Evolutionary conservation across 2,113 vertebrate genomes (phyloP), one percentile per base, ranked within the genome.

Genomic region (Epinephelus cyanopodus): DNA sequence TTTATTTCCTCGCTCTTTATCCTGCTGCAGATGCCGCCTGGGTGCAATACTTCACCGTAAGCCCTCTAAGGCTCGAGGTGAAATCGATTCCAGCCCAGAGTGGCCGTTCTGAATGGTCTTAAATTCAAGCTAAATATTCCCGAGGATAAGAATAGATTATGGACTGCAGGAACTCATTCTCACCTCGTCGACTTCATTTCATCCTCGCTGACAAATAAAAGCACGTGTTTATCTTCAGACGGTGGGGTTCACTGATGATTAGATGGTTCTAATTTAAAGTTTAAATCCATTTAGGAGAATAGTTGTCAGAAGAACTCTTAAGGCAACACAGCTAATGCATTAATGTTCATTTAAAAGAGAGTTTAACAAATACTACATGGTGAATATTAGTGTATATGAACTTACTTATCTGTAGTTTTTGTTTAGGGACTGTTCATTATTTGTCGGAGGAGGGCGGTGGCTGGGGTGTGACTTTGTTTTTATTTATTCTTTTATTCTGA

Each of bases 1-100:
- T 92, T 87, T 87, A 73, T 69, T 69, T 77, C 76, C 78, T 84
- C n/a, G 1, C 54, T 58, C 82, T 89, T 85, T 66, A 81, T 77
- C 76, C 71, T 72, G 83, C 82, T 82, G 85, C 84, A 73, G 62
- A 81, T 45, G 63, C 63, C 66, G 75, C 52, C 67, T 62, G 74
- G n/a, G 45, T 45, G 52, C 61, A 84, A 83, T 77, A 50, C 81
- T 76, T 53, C 47, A 50, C 67, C 54, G 27, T 84, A 86, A 90
- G 71, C 81, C 78, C 60, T 73, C 45, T 42, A 23, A 75, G 74
- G 76, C 81, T 83, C 53, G 15, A 84, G 82, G 85, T 82, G 75
- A 92, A 84, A 90, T 68, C 29, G 67, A 81, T 86, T 91, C 81
- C 82, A 82, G 73, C 23, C 65, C 42, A 29, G 71, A 80, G 81